phyloP scores from a whole-genome alignment of 2,888 invertebrate species.

The Dione juno region DNA sequence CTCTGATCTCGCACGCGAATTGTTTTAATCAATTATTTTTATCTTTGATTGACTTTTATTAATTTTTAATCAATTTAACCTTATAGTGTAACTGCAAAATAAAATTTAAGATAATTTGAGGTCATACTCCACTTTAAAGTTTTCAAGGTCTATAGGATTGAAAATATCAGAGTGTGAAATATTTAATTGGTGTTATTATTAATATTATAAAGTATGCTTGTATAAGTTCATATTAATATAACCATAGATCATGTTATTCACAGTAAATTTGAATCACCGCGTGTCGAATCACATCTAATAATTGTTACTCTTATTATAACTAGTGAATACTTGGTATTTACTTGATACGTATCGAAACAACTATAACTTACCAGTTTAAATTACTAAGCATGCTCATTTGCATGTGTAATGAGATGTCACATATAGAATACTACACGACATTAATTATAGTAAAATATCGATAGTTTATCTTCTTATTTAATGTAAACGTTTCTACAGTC shows the following conservation, averaged over 20 bases:
- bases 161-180: constrained; percentile 15
- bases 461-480: neutral
- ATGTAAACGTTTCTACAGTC: constrained; percentile 73
- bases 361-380: neutral
- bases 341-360: neutral
- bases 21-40: constrained; percentile 25
- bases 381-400: constrained; percentile 25
- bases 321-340: neutral
- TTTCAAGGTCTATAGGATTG: constrained; percentile 7
- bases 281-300: neutral
- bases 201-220: neutral
- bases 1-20: constrained; percentile 20
- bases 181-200: neutral
- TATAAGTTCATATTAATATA: neutral
- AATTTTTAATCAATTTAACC: constrained; percentile 23
- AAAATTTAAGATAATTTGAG: constrained; percentile 8
- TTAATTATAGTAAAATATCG: neutral
- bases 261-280: too few relatives aligned
- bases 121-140: constrained; percentile 12
- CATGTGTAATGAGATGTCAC: constrained; percentile 17
- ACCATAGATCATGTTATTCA: neutral
- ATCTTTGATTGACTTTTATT: constrained; percentile 22
- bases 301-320: neutral
- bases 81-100: constrained; percentile 15
- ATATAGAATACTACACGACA: neutral